These are phyloP conservation scores for Eulemur coronatus DNA, from an alignment of 2,797 vertebrate genomes.

Conservation along the genomic window DNA sequence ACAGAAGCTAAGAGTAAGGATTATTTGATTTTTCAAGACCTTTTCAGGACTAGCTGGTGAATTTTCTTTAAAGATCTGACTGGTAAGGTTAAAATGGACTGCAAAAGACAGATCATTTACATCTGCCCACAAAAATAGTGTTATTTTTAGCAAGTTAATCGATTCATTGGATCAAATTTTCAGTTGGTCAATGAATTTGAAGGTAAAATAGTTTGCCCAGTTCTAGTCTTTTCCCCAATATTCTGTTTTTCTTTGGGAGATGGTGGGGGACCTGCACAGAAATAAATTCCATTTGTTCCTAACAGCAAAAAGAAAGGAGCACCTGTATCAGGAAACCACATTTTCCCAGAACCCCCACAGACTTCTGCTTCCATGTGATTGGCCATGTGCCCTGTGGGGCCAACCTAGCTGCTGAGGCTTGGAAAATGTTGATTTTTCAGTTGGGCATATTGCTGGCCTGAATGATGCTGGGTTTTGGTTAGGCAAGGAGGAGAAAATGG, in stretches of 20 bases:
- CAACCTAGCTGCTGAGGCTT: neutral
- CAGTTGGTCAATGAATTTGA: neutral
- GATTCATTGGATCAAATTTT: neutral
- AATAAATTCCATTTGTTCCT: neutral
- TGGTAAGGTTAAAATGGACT: neutral
- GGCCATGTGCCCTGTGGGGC: neutral
- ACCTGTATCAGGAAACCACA: neutral
- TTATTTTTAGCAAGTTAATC: neutral
- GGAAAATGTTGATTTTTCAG: neutral
- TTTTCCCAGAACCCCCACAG: neutral
- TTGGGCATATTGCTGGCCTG: neutral
- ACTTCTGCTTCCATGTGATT: neutral
- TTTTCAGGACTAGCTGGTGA: neutral
- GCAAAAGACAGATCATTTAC: neutral
- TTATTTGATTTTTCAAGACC: neutral
- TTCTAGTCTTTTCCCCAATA: neutral
- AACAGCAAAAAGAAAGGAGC: neutral
- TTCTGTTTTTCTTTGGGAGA: neutral
- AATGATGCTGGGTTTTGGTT: neutral
- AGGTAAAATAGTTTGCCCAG: neutral
- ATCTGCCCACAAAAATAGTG: neutral
- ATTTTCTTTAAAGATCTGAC: conserved; percentile 3
- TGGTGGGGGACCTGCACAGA: neutral
- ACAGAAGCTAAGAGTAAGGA: neutral
- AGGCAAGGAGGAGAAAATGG: neutral